These are phyloP conservation scores for Lasioglossum zephyrum DNA, from an alignment of 2,888 invertebrate genomes.

Conservation along the genomic window DNA sequence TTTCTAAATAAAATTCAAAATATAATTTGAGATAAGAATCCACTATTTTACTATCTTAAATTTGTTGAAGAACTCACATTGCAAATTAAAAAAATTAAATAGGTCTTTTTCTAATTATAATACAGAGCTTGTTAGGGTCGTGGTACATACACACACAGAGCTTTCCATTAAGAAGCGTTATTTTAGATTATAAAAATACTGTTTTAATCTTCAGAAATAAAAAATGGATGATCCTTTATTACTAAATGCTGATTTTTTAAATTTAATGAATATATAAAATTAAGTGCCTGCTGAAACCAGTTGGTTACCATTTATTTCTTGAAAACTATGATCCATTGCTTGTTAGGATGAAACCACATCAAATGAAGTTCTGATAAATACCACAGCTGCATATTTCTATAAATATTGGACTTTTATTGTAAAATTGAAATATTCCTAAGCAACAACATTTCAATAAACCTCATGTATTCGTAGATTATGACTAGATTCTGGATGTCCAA, in stretches of 20 bases:
- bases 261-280: neutral
- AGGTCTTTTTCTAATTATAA: neutral
- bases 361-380: neutral
- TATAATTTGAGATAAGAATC: no score
- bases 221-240: no score
- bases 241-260: neutral
- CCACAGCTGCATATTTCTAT: neutral
- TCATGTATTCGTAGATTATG: neutral
- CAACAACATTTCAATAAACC: neutral
- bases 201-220: no score
- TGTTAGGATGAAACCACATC: neutral
- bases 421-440: neutral
- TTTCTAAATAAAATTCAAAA: neutral
- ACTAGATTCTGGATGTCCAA: neutral
- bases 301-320: neutral
- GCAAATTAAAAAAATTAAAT: neutral
- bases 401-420: neutral
- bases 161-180: no score
- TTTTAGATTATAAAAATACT: no score
- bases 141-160: no score
- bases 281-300: neutral
- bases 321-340: neutral
- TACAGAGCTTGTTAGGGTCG: no score
- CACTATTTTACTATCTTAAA: neutral
- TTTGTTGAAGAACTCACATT: neutral